Percentiles rank a stretch among this genome's conserved stretches.
phyloP scores from a whole-genome alignment of 2,888 invertebrate genomes.

The Mongoloraphidia duomilia region DNA sequence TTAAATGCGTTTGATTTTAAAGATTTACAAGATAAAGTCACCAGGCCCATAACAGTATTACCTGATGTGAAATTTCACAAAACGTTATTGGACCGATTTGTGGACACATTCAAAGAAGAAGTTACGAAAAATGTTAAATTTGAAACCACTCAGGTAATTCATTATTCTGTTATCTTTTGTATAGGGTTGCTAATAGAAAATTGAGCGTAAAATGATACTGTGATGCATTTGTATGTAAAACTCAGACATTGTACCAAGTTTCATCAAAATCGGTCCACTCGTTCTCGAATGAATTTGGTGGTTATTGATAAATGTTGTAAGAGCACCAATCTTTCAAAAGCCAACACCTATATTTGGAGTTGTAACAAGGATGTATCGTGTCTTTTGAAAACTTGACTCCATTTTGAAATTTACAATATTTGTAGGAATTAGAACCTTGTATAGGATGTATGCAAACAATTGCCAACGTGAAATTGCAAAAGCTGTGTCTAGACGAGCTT shows the following conservation, averaged over 20 bases:
- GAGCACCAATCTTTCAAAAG: no score
- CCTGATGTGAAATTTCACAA: conserved; percentile 60
- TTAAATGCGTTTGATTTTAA: conserved; percentile 65
- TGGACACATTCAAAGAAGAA: conserved; percentile 67
- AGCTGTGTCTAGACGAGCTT: conserved; percentile 42
- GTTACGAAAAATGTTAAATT: conserved; percentile 54
- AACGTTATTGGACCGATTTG: conserved; percentile 67
- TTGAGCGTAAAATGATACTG: no score
- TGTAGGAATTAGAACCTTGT: conserved; percentile 63
- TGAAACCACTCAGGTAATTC: conserved; percentile 36
- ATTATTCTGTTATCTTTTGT: background rate
- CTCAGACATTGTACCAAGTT: no score
- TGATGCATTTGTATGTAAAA: no score
- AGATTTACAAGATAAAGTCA: conserved; percentile 57
- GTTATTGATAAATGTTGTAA: no score
- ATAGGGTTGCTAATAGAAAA: no score
- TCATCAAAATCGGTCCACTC: no score
- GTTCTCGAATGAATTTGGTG: no score
- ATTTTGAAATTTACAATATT: conserved; percentile 10
- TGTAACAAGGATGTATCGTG: no score
- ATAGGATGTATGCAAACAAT: conserved; percentile 75
- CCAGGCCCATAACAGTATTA: conserved; percentile 50
- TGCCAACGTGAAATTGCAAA: conserved; percentile 66
- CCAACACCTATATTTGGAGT: no score
- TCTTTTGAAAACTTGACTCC: no score